Conservation (phyloP, 2,113 vertebrate genomes). For the Pseudolaguvia tuberculata region DNA sequence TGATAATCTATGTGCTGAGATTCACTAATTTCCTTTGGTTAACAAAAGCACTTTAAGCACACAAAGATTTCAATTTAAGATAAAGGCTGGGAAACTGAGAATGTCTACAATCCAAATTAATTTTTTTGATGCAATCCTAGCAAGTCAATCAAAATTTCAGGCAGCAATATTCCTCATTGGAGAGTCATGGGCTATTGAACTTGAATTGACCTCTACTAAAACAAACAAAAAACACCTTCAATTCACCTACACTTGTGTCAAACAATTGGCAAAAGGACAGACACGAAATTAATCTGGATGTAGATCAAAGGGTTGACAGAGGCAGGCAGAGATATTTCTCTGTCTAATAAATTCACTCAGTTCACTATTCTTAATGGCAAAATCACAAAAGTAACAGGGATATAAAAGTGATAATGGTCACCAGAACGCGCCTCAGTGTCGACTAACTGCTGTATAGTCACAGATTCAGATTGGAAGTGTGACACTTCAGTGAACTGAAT, state of each 20-base stretch:
- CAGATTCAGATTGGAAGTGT: slow-evolving; percentile 3
- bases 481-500: slow-evolving; percentile 17
- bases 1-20: slow-evolving; percentile 15
- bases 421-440: neutral
- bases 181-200: neutral
- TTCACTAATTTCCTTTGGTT: slow-evolving; percentile 14
- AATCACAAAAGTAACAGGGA: slow-evolving; percentile 1
- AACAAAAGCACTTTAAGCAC: slow-evolving; percentile 4
- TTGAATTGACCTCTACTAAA: neutral
- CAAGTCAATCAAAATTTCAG: slow-evolving; percentile 14
- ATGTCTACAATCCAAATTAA: neutral
- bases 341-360: slow-evolving; percentile 10
- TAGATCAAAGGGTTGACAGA: neutral
- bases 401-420: neutral
- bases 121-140: neutral
- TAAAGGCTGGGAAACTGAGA: neutral
- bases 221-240: neutral
- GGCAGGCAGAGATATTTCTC: slow-evolving; percentile 40
- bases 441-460: neutral
- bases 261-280: slow-evolving; percentile 2
- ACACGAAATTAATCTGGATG: neutral
- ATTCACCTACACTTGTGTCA: neutral
- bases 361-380: neutral
- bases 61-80: slow-evolving; percentile 32
- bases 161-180: neutral